Evolutionary conservation across 2,888 invertebrate genomes (phyloP).

Genomic region (Drosophila pegasa): DNA sequence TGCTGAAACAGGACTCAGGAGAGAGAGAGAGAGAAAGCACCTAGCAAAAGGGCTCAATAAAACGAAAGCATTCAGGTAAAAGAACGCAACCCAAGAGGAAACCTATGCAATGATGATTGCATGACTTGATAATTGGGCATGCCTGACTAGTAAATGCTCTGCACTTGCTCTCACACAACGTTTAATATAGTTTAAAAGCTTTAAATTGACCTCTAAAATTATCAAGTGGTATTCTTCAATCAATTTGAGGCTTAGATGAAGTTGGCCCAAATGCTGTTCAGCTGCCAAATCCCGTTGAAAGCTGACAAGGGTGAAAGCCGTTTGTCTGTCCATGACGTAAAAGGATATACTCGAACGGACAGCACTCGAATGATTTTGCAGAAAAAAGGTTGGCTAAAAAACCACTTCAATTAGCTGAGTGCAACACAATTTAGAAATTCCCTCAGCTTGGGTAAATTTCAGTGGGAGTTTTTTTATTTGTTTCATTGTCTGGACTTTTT

Average conservation of each 20-base stretch:
- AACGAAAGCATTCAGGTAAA: constrained; percentile 15
- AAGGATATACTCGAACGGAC: constrained; percentile 19
- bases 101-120: constrained; percentile 5
- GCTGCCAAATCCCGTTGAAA: constrained; percentile 23
- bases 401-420: constrained; percentile 65
- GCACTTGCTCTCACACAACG: not conserved
- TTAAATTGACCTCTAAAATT: not conserved
- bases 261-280: constrained; percentile 4
- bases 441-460: constrained; percentile 3
- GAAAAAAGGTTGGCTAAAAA: constrained; percentile 13
- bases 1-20: constrained; percentile 13
- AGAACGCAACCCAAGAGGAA: constrained; percentile 3
- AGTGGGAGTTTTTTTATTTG: constrained; percentile 9
- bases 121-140: not conserved
- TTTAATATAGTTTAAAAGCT: not conserved
- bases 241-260: not conserved
- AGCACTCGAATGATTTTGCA: constrained; percentile 13
- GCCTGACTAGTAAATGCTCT: constrained; percentile 1
- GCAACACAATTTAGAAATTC: constrained; percentile 25
- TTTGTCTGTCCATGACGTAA: constrained; percentile 45
- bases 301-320: constrained; percentile 45
- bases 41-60: constrained; percentile 13
- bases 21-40: not conserved
- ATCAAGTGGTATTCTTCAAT: not conserved
- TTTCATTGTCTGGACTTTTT: constrained; percentile 22